Base-by-base conservation (phyloP, 2,888 invertebrate genomes). In the Scaptomyza flava region DNA sequence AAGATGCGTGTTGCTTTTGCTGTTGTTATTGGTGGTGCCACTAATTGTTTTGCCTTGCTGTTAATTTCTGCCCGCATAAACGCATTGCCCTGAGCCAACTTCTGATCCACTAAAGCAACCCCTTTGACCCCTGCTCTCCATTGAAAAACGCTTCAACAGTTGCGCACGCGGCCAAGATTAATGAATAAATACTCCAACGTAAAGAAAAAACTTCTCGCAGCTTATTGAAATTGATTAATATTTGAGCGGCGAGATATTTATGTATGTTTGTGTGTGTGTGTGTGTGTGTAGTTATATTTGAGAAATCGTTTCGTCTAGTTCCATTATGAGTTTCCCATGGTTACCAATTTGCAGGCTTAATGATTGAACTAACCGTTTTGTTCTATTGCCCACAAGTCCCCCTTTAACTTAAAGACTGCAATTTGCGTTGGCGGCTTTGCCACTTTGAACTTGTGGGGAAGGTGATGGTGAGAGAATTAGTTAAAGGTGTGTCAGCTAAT, bases 1-100 rank as follows among this genome's bases (percentile, higher is more conserved):
- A 81, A 83, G 80, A 74, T 75, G 59, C 23, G 47, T 68, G 46
- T 72, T 51, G 53, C 23, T 57, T 33, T 33, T 58, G 53, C 9
- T 53, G 48, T 20, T 59, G 54, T 38, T 61, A 42, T 68, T 53
- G 47, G 23, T 64, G 65, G 11, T 67, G 68, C 53, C 84, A 84
- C 81, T 82, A 82, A 82, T 82, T 82, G 81, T 82, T 82, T 83
- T 77, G 83, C 74, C 65, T 85, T 65, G 78, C 81, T 81, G 84
- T 81, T 81, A 86, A 86, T 86, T 86, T 83, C 82, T 84, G 82
- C 82, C 82, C 85, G 87, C 82, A 82, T 82, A 87, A 83, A 71
- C 87, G 87, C 87, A 78, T 68, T 65, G 87, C 81, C 81, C 63
- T 60, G 48, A 79, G 87, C 81, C 81, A 84, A 64, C 76, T 82